Evolutionary conservation across 2,888 invertebrate genomes (phyloP).

Genomic region (Plebejus argus): DNA sequence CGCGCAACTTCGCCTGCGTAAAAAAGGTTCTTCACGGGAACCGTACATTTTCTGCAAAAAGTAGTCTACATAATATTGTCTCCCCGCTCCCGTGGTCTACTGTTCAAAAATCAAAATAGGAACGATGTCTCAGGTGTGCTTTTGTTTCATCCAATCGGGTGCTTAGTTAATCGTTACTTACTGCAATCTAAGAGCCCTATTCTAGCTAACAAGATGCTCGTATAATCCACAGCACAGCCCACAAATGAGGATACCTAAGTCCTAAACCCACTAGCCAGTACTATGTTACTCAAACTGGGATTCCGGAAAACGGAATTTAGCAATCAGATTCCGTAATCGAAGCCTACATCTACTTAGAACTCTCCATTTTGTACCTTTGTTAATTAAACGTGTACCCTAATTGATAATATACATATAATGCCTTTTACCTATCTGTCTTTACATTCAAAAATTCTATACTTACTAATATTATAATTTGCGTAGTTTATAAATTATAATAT

Average conservation of each 20-base stretch:
- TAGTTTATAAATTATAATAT: no score
- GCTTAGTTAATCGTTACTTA: not conserved
- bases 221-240: not conserved
- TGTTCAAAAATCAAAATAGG: no score
- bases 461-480: no score
- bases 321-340: constrained; percentile 23
- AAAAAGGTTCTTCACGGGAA: no score
- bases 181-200: not conserved
- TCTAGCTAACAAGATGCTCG: not conserved
- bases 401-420: not conserved
- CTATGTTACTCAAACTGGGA: constrained; percentile 1
- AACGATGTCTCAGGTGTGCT: not conserved
- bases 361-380: not conserved
- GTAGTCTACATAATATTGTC: no score
- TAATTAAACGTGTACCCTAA: not conserved
- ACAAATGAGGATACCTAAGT: constrained; percentile 4
- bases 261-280: not conserved
- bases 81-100: no score
- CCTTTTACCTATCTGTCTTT: not conserved
- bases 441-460: not conserved
- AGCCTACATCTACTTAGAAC: constrained; percentile 1
- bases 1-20: no score
- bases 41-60: no score
- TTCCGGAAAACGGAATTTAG: constrained; percentile 30
- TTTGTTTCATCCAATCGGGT: not conserved